Evolutionary conservation across 2,888 invertebrate species (phyloP).

Genomic region (Amphiduros pacificus): DNA sequence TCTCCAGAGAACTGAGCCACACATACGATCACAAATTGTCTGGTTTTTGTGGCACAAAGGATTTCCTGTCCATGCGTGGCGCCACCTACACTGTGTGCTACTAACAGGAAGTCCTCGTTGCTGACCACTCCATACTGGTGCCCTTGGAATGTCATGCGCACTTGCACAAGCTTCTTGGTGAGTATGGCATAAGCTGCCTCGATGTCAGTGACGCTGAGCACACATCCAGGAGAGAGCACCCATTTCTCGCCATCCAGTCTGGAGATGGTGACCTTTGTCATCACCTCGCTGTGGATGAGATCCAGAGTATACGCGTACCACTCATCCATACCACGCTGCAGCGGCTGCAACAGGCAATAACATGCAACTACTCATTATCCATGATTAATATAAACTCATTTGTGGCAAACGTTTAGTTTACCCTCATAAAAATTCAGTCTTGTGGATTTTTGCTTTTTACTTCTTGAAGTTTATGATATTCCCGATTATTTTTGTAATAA

Average conservation of each 20-base stretch:
- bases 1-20: slow-evolving; percentile 5
- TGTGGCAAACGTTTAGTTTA: too few relatives aligned
- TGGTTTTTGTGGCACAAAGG: slow-evolving; percentile 10
- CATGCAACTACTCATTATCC: too few relatives aligned
- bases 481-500: too few relatives aligned
- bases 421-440: too few relatives aligned
- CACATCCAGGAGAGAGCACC: slow-evolving; percentile 7
- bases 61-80: slow-evolving; percentile 4
- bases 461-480: too few relatives aligned
- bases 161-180: slow-evolving; percentile 3
- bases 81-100: slow-evolving; percentile 3
- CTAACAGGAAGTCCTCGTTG: slow-evolving; percentile 10
- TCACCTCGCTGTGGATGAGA: slow-evolving; percentile 1
- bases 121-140: slow-evolving; percentile 9
- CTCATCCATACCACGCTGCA: slow-evolving; percentile 12
- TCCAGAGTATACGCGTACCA: slow-evolving; percentile 15
- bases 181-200: not conserved
- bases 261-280: slow-evolving; percentile 5
- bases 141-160: not conserved
- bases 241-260: slow-evolving; percentile 17
- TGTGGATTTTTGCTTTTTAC: too few relatives aligned
- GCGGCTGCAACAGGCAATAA: not conserved
- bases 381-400: too few relatives aligned
- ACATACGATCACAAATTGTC: slow-evolving; percentile 15
- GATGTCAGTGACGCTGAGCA: slow-evolving; percentile 7